Evolutionary conservation across 2,797 vertebrate genomes (phyloP), one percentile per base, ranked within the genome.

Genomic region (Peromyscus nudipes): DNA sequence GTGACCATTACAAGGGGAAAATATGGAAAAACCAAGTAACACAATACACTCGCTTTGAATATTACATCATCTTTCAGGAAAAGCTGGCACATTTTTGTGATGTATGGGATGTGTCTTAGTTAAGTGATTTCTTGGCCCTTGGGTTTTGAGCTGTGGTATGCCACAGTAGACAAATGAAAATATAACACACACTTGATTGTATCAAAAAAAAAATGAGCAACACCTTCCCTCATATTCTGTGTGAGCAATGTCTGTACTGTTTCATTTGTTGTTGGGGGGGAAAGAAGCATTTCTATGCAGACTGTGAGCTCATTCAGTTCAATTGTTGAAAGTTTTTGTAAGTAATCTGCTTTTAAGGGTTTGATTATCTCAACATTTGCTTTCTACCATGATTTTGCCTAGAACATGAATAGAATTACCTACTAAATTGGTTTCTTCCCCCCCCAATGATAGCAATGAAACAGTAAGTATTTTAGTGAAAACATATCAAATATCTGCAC

Each of bases 31-130:
- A 27, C 6, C 65, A 71, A 85, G 80, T 96, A 97, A 95, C 60
- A 52, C 43, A 97, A 95, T 93, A 91, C 83, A 95, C 31, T 96
- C 5, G 0, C 60, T 82, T 96, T 94, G 77, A 81, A 86, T 94
- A 92, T 95, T 73, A 80, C 90, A 91, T 96, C 97, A 97, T 97
- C 82, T 96, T 98, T 98, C 88, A 97, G 76, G 85, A 83, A 97
- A 96, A 88, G 92, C 77, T 92, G 87, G 46, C 43, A 21, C 64
- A n/a, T 94, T 98, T 97, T 92, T 94, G 57, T 95, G 84, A 82
- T 93, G 75, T 76, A 84, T 96, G 88, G 76, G 94, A 96, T 81
- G 65, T 85, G 89, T 91, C 88, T 96, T 87, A 97, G n/a, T 46
- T 93, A 98, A 98, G 85, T 87, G 80, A 91, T 64, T 93, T 89